These are phyloP conservation scores for Aramus guarauna DNA, from an alignment of 2,113 vertebrate species.

Conservation along the genomic window DNA sequence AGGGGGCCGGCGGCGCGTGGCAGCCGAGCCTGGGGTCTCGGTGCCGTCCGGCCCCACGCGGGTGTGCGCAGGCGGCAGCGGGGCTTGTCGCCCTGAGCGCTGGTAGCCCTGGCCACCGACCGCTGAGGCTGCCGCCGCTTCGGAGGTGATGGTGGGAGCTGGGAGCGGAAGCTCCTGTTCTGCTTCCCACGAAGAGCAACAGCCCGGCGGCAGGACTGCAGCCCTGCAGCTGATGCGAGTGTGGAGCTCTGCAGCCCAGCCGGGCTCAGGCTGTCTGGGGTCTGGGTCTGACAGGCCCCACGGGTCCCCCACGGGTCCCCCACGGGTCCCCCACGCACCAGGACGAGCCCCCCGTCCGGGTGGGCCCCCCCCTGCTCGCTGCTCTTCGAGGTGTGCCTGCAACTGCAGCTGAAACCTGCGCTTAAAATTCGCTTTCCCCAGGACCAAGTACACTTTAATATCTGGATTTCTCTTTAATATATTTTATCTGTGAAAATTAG, in stretches of 20 bases:
- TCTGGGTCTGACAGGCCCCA: not conserved
- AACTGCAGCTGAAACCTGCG: not conserved
- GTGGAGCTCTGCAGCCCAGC: not conserved
- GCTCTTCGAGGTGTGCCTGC: not conserved
- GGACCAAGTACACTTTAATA: not conserved
- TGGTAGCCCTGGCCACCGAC: not conserved
- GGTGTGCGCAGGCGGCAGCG: no score
- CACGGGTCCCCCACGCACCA: not conserved
- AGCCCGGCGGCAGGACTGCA: not conserved
- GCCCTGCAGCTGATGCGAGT: not conserved
- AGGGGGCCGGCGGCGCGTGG: not conserved
- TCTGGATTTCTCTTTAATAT: not conserved
- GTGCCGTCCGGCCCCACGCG: accelerated
- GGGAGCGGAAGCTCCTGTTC: no score
- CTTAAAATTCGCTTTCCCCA: not conserved
- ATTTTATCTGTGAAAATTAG: not conserved
- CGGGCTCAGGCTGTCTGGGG: not conserved
- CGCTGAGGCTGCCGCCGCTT: no score
- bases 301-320: no score
- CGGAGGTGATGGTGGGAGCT: no score
- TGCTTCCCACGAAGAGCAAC: accelerated
- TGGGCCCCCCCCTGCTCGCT: not conserved
- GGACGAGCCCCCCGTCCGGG: accelerated
- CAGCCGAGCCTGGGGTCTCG: not conserved
- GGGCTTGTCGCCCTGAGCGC: not conserved